Evolutionary conservation across 2,113 vertebrate genomes (phyloP), one percentile per base, ranked within the genome.

Genomic region (Hypomesus transpacificus): DNA sequence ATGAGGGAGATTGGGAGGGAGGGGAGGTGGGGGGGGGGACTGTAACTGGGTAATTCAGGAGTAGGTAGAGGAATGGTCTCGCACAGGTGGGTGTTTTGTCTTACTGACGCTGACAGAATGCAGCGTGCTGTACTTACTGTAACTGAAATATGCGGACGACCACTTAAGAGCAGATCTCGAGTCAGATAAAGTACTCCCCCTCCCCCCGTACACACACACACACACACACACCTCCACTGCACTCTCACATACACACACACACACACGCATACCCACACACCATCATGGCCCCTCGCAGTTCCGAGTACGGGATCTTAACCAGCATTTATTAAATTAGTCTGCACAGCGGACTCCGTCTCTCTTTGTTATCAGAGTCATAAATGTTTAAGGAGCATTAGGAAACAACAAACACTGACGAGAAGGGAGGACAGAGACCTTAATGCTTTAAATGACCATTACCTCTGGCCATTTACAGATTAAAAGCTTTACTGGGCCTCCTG

Each of bases 331-430:
- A 80, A 86, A 90, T 89, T 89, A 90, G 51, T 79, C 61, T 63
- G 78, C 76, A 68, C 79, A 53, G 74, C 50, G 73, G 84, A 82
- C 79, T 73, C 63, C 13, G 69, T 70, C 82, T 76, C 66, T 84
- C 86, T 82, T 88, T 87, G 87, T 87, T 90, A 90, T 90, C 88
- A 85, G 79, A 85, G 84, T 90, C 88, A 90, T 90, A 87, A 90
- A 90, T 90, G 88, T 90, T 90, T 89, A 87, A 90, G 78, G 84
- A 83, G 82, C 87, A 90, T 89, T 90, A 90, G 83, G 81, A 78
- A 86, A 86, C 31, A n/a, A 2, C 72, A 82, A 65, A 80, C 66
- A 70, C 78, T 68, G 80, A 75, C 66, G 86, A 77, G 50, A 21
- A 82, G 80, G 73, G 63, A 77, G 75, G 70, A 51, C 65, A 75